These are phyloP conservation scores for Chloropsis hardwickii DNA, from an alignment of 2,113 vertebrate species.

Conservation along the genomic window DNA sequence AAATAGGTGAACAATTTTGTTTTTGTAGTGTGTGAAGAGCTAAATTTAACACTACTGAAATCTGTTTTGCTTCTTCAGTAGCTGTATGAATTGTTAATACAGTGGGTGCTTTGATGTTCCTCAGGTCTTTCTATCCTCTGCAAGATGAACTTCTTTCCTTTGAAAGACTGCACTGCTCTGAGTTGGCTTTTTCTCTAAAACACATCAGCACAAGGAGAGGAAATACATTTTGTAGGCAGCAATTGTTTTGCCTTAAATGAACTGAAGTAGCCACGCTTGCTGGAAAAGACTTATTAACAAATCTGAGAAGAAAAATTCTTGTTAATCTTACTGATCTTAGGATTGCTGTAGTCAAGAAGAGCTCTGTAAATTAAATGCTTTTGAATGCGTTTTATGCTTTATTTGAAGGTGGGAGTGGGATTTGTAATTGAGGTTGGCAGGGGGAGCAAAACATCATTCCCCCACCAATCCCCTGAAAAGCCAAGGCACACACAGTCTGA, in stretches of 20 bases:
- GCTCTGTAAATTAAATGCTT: not conserved
- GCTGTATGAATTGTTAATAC: not conserved
- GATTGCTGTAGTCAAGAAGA: not conserved
- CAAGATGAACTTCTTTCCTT: not conserved
- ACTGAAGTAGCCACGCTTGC: not conserved
- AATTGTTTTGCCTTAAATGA: not conserved
- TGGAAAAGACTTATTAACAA: not conserved
- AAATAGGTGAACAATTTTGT: not conserved
- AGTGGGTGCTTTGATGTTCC: not conserved
- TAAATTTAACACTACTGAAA: not conserved
- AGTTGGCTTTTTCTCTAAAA: not conserved
- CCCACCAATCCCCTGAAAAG: not conserved
- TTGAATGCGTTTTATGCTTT: not conserved
- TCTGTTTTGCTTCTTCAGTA: not conserved
- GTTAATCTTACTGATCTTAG: not conserved
- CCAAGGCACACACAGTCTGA: not conserved
- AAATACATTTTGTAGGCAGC: not conserved
- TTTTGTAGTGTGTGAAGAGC: not conserved
- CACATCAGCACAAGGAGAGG: not conserved
- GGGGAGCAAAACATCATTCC: not conserved
- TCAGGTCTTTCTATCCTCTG: not conserved
- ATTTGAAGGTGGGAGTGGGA: not conserved
- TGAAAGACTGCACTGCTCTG: not conserved
- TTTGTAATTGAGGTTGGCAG: not conserved
- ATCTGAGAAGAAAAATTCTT: not conserved